Base-by-base conservation (phyloP, 1,140 invertebrate species). In the Leptopilina boulardi region DNA sequence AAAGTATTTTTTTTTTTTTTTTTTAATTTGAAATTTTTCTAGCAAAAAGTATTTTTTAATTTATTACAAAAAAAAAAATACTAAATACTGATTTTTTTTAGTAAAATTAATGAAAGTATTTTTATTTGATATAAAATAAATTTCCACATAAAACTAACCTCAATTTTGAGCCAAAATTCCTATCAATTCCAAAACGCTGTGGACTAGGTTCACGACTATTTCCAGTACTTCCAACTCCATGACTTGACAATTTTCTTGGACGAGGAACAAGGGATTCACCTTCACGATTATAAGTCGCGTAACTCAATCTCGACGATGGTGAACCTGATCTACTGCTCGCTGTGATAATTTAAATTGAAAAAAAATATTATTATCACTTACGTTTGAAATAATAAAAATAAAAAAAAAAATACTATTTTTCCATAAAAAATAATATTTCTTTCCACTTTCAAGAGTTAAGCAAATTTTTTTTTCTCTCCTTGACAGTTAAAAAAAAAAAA, bases 281-380 rank as follows among this genome's bases (percentile, higher is more conserved):
- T 47, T 90, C 90, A 72, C 90, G 89, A 76, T 91, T 92, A 81
- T 95, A 94, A 3, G 94, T 95, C 15, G 93, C 93, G 83, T 95
- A 95, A 82, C 92, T 94, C 72, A 95, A 91, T 78, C 96, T 93
- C 2, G 96, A 96, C 47, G 96, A 96, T 3, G 97, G 97, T 0
- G 97, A 98, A 70, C 96, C 96, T 8, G 96, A 97, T 73, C 97
- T 92, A 82, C 96, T 97, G 74, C 94, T 95, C 47, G 96, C 95
- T 96, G 34, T 30, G 26, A 3, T 2, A 2, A 30, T 30, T 30
- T 9, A 38, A 38, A 38, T 4, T 38, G 9, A 38, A 38, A 5
- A 30, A 30, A 30, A 30, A 30, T 3, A 30, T 30, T 3, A 30
- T 30, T 30, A 30, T 34, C 6, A 47, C 26, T 56, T 66, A 70